Percentiles rank a stretch among this genome's conserved stretches.
These are phyloP conservation scores for Tetranychus urticae DNA, from an alignment of 1,140 invertebrate species.

Conservation along the genomic window DNA sequence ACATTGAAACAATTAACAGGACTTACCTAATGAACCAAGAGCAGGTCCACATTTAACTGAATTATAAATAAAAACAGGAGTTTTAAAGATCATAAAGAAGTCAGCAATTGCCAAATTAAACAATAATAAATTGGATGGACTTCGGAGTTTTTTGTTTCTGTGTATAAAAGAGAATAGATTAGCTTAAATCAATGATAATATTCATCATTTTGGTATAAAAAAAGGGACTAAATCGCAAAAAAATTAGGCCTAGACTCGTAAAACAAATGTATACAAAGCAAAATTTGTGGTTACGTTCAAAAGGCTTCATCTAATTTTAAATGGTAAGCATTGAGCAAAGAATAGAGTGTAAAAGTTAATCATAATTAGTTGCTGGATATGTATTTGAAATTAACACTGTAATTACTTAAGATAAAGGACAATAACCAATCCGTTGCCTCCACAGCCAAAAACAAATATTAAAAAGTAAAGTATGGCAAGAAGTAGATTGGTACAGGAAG, in stretches of 20 bases:
- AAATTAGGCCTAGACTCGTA: no score
- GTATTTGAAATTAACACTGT: neutral
- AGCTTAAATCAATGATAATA: no score
- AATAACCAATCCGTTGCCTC: conserved; percentile 20
- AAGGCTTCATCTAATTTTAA: no score
- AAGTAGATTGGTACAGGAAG: conserved; percentile 12
- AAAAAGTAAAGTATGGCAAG: conserved; percentile 17
- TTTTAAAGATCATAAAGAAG: conserved; percentile 63
- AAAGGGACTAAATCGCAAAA: no score
- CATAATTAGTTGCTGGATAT: neutral
- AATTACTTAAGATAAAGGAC: conserved; percentile 20
- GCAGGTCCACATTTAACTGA: conserved; percentile 48
- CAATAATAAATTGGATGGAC: conserved; percentile 70
- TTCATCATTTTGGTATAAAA: no score
- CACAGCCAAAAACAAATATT: conserved; percentile 16
- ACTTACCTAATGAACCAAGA: conserved; percentile 21
- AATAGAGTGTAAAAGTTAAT: neutral
- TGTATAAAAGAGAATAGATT: conserved; percentile 13
- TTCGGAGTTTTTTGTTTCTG: conserved; percentile 54
- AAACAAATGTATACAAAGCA: no score
- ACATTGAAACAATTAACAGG: neutral
- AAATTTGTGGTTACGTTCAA: no score
- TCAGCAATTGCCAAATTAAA: conserved; percentile 63
- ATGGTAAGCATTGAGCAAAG: no score
- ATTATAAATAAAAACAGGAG: conserved; percentile 64